Evolutionary conservation across 1,140 invertebrate species (phyloP).

Genomic region (Drosophila asahinai): DNA sequence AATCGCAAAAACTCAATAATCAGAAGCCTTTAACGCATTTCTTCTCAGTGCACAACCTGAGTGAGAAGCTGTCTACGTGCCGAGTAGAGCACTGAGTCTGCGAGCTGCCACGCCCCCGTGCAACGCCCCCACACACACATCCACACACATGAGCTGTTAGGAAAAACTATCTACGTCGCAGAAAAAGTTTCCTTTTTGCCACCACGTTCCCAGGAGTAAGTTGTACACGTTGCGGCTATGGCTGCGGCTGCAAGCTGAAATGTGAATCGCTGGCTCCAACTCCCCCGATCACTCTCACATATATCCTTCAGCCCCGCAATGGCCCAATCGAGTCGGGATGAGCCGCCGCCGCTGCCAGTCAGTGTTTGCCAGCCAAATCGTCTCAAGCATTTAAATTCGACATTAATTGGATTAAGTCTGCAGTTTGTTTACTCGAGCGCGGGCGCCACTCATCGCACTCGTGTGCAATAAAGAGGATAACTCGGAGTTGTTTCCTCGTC

Average conservation of each 20-base stretch:
- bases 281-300: constrained; percentile 9
- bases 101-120: constrained; percentile 25
- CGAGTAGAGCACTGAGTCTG: constrained; percentile 27
- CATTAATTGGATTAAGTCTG: constrained; percentile 80
- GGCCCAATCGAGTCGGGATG: constrained; percentile 35
- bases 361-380: constrained; percentile 52
- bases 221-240: constrained; percentile 46
- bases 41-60: constrained; percentile 3
- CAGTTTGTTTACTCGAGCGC: constrained; percentile 48
- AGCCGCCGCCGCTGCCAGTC: constrained; percentile 9
- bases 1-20: too few species aligned
- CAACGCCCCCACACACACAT: constrained; percentile 41
- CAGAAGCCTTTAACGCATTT: not conserved
- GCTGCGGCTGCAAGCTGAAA: constrained; percentile 47
- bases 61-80: constrained; percentile 64
- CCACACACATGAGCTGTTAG: constrained; percentile 41
- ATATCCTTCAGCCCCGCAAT: not conserved
- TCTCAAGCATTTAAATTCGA: constrained; percentile 78
- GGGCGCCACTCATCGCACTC: constrained; percentile 35
- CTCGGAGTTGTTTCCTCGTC: constrained; percentile 2
- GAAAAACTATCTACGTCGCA: constrained; percentile 70
- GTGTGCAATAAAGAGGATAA: constrained; percentile 21
- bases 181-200: constrained; percentile 59
- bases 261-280: constrained; percentile 38
- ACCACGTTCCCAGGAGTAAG: constrained; percentile 48